phyloP scores from a whole-genome alignment of 2,797 vertebrate species.

The Melanotaenia nigrans region DNA sequence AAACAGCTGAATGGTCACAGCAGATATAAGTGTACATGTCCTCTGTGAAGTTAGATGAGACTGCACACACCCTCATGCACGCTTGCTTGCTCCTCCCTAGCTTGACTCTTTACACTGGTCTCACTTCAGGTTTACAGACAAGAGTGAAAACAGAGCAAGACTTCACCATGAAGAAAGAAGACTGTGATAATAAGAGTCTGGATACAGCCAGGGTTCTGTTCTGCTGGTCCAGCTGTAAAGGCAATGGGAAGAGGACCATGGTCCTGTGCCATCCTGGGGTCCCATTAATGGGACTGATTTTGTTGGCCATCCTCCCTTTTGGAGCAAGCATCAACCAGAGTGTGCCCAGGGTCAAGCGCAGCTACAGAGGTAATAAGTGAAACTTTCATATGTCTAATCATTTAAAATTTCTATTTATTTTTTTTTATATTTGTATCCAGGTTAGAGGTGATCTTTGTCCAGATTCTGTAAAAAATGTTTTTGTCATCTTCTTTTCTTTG shows the following conservation, averaged over 20 bases:
- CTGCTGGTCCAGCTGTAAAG: slow-evolving; percentile 61
- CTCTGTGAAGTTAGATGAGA: slow-evolving; percentile 63
- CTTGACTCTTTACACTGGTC: slow-evolving; percentile 62
- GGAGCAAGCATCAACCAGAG: slow-evolving; percentile 87
- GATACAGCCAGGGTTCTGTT: slow-evolving; percentile 26
- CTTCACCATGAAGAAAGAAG: slow-evolving; percentile 62
- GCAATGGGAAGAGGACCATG: slow-evolving; percentile 71
- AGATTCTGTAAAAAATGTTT: neutral
- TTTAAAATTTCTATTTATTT: slow-evolving; percentile 19
- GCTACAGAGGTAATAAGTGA: slow-evolving; percentile 90
- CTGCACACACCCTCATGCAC: slow-evolving; percentile 41
- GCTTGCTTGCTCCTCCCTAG: slow-evolving; percentile 69
- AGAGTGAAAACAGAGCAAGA: slow-evolving; percentile 57
- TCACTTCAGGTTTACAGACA: slow-evolving; percentile 68
- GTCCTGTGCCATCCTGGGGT: slow-evolving; percentile 69
- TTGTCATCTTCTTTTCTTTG: neutral
- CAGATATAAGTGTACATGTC: slow-evolving; percentile 60
- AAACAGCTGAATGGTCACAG: slow-evolving; percentile 75
- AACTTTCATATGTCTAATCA: slow-evolving; percentile 9
- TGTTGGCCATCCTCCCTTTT: slow-evolving; percentile 81
- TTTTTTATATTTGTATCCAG: neutral
- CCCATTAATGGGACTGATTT: slow-evolving; percentile 79
- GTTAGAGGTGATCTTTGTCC: neutral
- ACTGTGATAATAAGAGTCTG: slow-evolving; percentile 37
- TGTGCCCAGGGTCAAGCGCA: slow-evolving; percentile 91